Evolutionary conservation across 2,113 vertebrate genomes (phyloP).

Genomic region (Jaculus jaculus): DNA sequence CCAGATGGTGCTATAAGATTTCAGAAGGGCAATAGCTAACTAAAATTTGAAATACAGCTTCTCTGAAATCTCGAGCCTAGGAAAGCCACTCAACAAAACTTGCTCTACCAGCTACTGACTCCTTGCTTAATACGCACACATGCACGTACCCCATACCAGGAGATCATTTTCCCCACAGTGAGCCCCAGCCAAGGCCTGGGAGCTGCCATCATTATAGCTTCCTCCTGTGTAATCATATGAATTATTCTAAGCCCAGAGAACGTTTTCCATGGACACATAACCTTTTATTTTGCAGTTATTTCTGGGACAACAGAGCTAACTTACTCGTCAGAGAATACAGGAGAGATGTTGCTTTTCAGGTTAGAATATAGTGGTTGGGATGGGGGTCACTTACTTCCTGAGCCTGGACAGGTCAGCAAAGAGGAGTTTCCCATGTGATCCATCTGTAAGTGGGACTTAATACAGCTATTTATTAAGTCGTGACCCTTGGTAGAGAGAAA

Average conservation of each 20-base stretch:
- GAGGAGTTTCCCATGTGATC: background rate
- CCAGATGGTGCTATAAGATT: background rate
- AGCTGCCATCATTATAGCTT: background rate
- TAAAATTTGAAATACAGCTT: constrained; percentile 45
- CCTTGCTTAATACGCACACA: constrained; percentile 11
- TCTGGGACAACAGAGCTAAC: constrained; percentile 50
- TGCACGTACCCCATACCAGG: background rate
- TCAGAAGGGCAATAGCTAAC: background rate
- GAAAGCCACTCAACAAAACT: constrained; percentile 43
- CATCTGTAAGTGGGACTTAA: background rate
- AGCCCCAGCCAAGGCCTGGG: background rate
- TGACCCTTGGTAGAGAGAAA: background rate
- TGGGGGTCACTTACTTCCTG: constrained; percentile 37
- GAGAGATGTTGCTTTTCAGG: constrained; percentile 36
- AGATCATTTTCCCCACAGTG: background rate
- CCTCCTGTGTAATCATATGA: constrained; percentile 54
- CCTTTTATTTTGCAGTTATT: constrained; percentile 66
- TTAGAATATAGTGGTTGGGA: background rate
- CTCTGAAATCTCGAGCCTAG: constrained; percentile 46
- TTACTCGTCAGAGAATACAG: background rate
- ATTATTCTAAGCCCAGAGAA: constrained; percentile 58
- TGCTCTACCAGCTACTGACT: constrained; percentile 26
- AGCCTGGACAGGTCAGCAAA: background rate
- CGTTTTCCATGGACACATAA: background rate
- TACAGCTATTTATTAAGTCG: background rate